Conservation (phyloP, 2,888 invertebrate species). For the Ceraclea dissimilis region DNA sequence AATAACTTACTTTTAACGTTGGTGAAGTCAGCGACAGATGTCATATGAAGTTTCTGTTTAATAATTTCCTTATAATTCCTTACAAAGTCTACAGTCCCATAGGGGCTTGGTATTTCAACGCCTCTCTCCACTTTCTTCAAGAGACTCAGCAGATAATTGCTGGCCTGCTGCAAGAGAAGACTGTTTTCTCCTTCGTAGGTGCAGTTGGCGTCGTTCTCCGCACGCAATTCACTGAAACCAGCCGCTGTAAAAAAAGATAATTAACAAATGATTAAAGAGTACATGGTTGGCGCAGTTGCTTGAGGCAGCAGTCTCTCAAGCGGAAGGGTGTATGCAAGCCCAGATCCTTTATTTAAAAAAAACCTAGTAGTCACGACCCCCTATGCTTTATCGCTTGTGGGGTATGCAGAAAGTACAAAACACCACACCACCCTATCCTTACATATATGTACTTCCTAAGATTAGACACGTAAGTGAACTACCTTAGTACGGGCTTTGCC, state of each 20-base stretch:
- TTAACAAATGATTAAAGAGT: too few species aligned
- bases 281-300: too few species aligned
- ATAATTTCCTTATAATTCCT: slow-evolving; percentile 48
- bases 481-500: too few species aligned
- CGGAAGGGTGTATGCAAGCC: too few species aligned
- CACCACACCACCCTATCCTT: too few species aligned
- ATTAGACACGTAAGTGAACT: too few species aligned
- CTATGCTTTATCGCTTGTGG: too few species aligned
- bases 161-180: slow-evolving; percentile 77
- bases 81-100: slow-evolving; percentile 60
- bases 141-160: slow-evolving; percentile 71
- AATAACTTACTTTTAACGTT: slow-evolving; percentile 48
- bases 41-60: slow-evolving; percentile 29
- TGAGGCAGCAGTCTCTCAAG: too few species aligned
- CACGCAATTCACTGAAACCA: slow-evolving; percentile 66
- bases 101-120: slow-evolving; percentile 49
- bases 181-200: slow-evolving; percentile 92
- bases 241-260: slow-evolving; percentile 49
- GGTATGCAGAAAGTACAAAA: neutral
- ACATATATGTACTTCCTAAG: too few species aligned
- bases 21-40: slow-evolving; percentile 42
- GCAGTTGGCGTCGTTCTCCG: slow-evolving; percentile 79
- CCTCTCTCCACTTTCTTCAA: slow-evolving; percentile 44
- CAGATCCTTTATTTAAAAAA: too few species aligned
- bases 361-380: too few species aligned